Evolutionary conservation across 2,888 invertebrate species (phyloP).

Genomic region (Nasonovia ribisnigri): DNA sequence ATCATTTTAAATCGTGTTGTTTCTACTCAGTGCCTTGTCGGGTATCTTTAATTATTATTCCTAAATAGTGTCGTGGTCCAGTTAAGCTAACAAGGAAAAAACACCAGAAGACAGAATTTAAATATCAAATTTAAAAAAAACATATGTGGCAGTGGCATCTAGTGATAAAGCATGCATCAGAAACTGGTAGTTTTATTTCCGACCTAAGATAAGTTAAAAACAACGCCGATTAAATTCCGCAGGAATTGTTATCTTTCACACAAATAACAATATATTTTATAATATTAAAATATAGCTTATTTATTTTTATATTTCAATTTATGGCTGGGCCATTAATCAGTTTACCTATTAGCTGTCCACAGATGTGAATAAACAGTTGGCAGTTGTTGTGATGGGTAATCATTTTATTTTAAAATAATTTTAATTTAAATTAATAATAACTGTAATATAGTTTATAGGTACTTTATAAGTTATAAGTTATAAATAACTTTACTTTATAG

Average conservation of each 20-base stretch:
- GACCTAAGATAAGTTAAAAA: neutral
- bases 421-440: neutral
- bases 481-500: too few relatives aligned
- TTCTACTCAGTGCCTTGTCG: too few relatives aligned
- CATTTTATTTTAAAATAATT: neutral
- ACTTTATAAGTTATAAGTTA: too few relatives aligned
- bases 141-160: neutral
- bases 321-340: neutral
- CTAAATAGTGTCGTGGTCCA: too few relatives aligned
- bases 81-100: neutral
- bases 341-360: neutral
- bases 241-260: neutral
- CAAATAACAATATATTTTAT: neutral
- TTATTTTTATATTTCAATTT: neutral
- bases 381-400: too few relatives aligned
- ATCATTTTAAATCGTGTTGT: neutral
- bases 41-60: too few relatives aligned
- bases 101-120: neutral
- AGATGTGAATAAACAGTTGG: too few relatives aligned
- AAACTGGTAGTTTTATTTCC: neutral
- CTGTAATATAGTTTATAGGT: neutral
- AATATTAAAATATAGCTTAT: neutral
- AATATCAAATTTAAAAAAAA: neutral
- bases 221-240: neutral
- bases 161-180: neutral